Evolutionary conservation across 2,113 vertebrate genomes (phyloP).

Genomic region (Ploceus nigricollis): DNA sequence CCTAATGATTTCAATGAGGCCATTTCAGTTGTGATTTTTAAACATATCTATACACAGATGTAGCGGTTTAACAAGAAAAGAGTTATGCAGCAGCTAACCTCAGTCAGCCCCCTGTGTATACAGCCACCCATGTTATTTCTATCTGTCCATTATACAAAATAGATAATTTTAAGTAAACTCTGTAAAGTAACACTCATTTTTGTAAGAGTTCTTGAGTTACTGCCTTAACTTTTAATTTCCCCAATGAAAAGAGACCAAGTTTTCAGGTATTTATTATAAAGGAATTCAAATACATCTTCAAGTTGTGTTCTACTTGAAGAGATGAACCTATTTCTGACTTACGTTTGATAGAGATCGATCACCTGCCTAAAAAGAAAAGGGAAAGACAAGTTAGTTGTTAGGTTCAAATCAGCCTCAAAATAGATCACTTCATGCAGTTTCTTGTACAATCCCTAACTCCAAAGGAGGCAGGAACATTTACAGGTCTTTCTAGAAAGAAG

Average conservation of each 20-base stretch:
- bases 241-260: background rate
- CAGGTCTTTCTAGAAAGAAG: background rate
- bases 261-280: background rate
- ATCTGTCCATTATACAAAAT: background rate
- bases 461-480: background rate
- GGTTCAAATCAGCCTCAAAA: background rate
- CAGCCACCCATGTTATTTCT: background rate
- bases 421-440: background rate
- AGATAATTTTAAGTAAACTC: no score
- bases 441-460: background rate
- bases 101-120: background rate
- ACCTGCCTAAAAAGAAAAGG: conserved; percentile 80
- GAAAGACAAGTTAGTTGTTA: background rate
- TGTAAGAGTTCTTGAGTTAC: background rate
- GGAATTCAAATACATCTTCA: background rate
- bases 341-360: conserved; percentile 92
- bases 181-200: background rate
- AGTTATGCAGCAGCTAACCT: background rate
- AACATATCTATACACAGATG: background rate
- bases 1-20: background rate
- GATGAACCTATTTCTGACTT: conserved; percentile 70
- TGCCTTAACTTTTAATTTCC: background rate
- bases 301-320: background rate
- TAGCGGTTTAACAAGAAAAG: background rate
- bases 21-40: background rate